Evolutionary conservation across 2,113 vertebrate genomes (phyloP).

Genomic region (Romanogobio albipinnatus): DNA sequence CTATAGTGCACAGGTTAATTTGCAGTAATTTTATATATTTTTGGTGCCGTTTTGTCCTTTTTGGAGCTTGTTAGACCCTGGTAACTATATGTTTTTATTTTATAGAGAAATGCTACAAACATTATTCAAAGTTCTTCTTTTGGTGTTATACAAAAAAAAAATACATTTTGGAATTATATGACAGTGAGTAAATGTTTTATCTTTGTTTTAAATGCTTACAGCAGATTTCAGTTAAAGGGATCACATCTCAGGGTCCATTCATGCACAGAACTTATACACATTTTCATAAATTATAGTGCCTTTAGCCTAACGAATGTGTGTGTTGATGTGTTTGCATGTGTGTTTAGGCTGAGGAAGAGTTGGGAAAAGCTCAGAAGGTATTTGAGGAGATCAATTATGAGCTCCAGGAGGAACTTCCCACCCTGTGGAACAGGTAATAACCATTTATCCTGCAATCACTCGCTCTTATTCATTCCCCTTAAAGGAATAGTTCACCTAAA

Average conservation of each 20-base stretch:
- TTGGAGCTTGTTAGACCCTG: neutral
- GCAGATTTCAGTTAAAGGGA: neutral
- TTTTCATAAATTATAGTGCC: conserved; percentile 16
- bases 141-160: neutral
- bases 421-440: conserved; percentile 90
- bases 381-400: conserved; percentile 97
- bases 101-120: neutral
- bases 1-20: neutral
- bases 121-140: neutral
- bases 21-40: neutral
- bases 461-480: neutral
- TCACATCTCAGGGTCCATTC: neutral
- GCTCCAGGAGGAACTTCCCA: conserved; percentile 94
- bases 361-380: conserved; percentile 94
- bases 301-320: conserved; percentile 47
- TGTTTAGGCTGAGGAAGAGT: conserved; percentile 92
- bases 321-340: conserved; percentile 44
- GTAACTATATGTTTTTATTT: neutral
- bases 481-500: neutral
- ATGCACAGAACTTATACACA: neutral
- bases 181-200: neutral
- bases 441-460: neutral
- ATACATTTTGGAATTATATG: neutral
- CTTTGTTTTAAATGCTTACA: neutral
- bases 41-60: neutral